Base-by-base conservation (phyloP, 2,888 invertebrate species). In the Platycheirus rosarum region DNA sequence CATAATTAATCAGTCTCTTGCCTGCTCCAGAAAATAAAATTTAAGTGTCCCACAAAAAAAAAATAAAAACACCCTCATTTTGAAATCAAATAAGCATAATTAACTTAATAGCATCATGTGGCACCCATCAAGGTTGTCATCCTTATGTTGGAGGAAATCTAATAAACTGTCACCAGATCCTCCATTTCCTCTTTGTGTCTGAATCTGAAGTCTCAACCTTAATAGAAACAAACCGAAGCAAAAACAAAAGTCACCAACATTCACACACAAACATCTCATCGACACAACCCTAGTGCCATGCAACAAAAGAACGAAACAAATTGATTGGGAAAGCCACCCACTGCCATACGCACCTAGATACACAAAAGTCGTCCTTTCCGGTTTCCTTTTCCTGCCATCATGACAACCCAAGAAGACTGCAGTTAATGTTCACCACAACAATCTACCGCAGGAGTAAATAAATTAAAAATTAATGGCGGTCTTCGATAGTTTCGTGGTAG, bases 391-490 rank as follows among this genome's bases (percentile, higher is more conserved):
- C n/a, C 44, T 29, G 16, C 20, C 29, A 42, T n/a, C 16, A 57
- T n/a, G 49, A 23, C 37, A 29, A 48, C 20, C 40, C 57, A 60
- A 16, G 60, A 40, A 60, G 75, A 69, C 51, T 80, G 70, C 75
- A 80, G 80, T 75, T 80, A 80, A 80, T 75, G 75, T 80, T 75
- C 60, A 65, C 75, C 70, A 66, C 75, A 75, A 63, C 75, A 69
- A 75, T 80, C 65, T 53, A 70, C 80, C 80, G 70, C 80, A 80
- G 75, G 66, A 80, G 80, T 80, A 80, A 75, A 80, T 80, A 80
- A 80, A 80, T 80, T 80, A 80, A 80, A 80, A 75, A 80, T 80
- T 75, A 75, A 80, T 80, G 75, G 49, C 66, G 75, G 75, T 80
- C 66, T 62, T 40, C 80, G 75, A 70, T 71, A 80, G 75, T 75